Conservation (phyloP, 2,888 invertebrate species). For the Chymomyza procnemis region DNA sequence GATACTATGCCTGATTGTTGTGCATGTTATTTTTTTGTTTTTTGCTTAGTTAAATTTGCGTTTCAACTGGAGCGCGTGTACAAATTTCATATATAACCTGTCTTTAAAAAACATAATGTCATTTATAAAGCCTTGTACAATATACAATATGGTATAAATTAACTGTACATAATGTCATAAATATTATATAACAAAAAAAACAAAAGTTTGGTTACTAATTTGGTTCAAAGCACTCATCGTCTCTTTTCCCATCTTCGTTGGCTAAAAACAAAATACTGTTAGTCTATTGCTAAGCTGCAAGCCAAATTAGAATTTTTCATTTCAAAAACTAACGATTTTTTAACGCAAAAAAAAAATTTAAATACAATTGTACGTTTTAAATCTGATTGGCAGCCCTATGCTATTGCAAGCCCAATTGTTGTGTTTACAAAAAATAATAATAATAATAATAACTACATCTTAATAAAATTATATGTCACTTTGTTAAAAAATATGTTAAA, state of each 20-base stretch:
- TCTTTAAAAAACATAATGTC: conserved; percentile 47
- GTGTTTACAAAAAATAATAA: conserved; percentile 3
- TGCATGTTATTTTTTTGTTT: conserved; percentile 66
- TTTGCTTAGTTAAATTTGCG: conserved; percentile 47
- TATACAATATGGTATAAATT: conserved; percentile 44
- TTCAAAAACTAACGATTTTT: too few species aligned
- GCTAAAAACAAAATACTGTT: conserved; percentile 63
- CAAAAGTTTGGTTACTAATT: conserved; percentile 65
- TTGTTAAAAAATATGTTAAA: conserved; percentile 40
- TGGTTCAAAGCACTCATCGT: conserved; percentile 62
- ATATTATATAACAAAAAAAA: conserved; percentile 67
- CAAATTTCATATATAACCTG: conserved; percentile 34
- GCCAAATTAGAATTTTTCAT: too few species aligned
- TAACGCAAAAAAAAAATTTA: too few species aligned
- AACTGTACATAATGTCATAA: conserved; percentile 67
- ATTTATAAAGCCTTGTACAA: conserved; percentile 49
- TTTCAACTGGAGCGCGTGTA: conserved; percentile 59
- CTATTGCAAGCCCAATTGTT: conserved; percentile 64
- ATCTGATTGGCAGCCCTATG: not conserved
- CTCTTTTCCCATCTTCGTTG: conserved; percentile 19
- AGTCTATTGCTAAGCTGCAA: conserved; percentile 45
- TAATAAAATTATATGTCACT: conserved; percentile 45
- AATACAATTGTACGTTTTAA: too few species aligned
- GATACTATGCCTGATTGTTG: conserved; percentile 66
- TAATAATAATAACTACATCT: conserved; percentile 14